A percentile compares a stretch with the other conserved stretches of the same genome.
phyloP scores from a whole-genome alignment of 2,888 invertebrate species.

The Apamea anceps region DNA sequence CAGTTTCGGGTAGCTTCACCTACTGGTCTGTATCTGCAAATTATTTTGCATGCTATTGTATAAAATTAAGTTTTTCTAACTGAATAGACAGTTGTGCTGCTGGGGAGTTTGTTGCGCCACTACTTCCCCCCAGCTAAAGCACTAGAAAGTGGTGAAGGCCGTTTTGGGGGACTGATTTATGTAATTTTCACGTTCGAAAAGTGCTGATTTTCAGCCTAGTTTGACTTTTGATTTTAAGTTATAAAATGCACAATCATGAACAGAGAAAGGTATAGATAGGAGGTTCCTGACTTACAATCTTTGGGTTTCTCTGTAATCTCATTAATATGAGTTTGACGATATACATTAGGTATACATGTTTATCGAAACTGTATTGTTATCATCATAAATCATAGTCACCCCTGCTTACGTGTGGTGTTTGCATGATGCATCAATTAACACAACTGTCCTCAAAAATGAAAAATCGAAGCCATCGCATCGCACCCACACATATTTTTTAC shows the following conservation, averaged over 20 bases:
- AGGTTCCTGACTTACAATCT: too few species aligned
- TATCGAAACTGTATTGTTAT: not conserved
- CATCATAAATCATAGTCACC: conserved; percentile 26
- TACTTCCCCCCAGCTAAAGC: not conserved
- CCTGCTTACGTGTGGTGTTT: conserved; percentile 12
- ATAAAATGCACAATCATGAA: too few species aligned
- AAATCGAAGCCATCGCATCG: conserved; percentile 15
- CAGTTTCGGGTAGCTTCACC: too few species aligned
- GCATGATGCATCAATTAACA: conserved; percentile 41
- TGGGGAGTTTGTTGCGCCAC: not conserved
- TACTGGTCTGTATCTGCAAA: not conserved
- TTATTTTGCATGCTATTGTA: not conserved
- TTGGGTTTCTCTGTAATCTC: not conserved
- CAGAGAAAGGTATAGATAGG: too few species aligned
- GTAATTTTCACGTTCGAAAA: not conserved
- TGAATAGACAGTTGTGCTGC: not conserved
- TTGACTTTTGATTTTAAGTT: too few species aligned
- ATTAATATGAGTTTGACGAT: not conserved
- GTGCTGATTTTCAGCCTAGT: too few species aligned
- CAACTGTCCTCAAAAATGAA: conserved; percentile 10
- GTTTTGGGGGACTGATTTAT: not conserved
- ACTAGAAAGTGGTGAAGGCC: not conserved
- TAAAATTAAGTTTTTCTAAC: not conserved
- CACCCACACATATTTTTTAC: not conserved
- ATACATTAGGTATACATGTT: not conserved